A percentile compares a stretch with the other conserved stretches of the same genome.
These are phyloP conservation scores for Smithornis capensis DNA, from an alignment of 2,113 vertebrate genomes.

Conservation along the genomic window DNA sequence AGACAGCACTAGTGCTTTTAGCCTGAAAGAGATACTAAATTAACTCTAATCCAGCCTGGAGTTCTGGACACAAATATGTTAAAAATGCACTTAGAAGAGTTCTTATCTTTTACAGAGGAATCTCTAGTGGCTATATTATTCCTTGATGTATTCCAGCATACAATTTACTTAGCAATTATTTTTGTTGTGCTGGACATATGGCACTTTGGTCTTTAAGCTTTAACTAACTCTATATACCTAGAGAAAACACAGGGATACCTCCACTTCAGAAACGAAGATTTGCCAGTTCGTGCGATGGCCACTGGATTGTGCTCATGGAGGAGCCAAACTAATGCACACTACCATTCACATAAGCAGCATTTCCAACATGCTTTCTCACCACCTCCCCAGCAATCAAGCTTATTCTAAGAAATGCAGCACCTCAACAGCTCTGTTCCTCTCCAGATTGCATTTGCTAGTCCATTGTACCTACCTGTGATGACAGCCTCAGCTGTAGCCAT, in stretches of 20 bases:
- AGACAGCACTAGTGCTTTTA: background rate
- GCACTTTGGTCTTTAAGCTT: background rate
- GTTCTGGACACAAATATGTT: background rate
- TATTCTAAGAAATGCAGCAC: background rate
- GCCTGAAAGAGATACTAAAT: background rate
- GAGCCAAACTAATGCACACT: background rate
- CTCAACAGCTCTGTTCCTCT: background rate
- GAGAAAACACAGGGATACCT: background rate
- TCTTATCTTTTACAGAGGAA: background rate
- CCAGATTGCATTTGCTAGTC: background rate
- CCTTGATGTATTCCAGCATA: background rate
- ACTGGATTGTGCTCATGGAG: background rate
- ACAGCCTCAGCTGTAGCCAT: constrained; percentile 91
- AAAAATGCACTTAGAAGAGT: background rate
- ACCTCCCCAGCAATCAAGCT: background rate
- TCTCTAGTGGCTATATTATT: background rate
- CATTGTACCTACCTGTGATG: constrained; percentile 82
- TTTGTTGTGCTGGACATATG: background rate
- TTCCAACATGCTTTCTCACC: background rate
- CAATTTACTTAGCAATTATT: background rate
- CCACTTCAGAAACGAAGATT: background rate
- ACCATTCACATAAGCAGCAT: background rate
- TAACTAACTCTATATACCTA: background rate
- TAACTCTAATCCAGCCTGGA: background rate
- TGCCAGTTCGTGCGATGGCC: too few species aligned